These are phyloP conservation scores for Listronotus bonariensis DNA, from an alignment of 1,140 invertebrate genomes.

Conservation along the genomic window DNA sequence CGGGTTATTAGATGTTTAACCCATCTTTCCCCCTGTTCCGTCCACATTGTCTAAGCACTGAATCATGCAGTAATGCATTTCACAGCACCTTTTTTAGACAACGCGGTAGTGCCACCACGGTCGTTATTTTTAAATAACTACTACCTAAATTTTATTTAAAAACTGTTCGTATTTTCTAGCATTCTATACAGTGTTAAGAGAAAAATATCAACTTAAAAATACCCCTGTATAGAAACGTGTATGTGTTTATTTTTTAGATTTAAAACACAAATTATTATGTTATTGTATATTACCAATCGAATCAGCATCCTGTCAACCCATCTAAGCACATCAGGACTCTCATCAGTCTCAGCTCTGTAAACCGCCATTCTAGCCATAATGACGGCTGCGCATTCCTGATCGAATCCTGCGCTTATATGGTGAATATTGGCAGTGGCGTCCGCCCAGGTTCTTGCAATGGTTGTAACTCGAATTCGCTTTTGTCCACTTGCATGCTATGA, in stretches of 20 bases:
- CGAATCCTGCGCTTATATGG: constrained; percentile 90
- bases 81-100: no score
- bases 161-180: no score
- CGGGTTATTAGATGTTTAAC: no score
- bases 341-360: constrained; percentile 94
- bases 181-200: no score
- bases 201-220: no score
- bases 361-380: constrained; percentile 96
- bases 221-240: no score
- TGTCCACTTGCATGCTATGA: constrained; percentile 89
- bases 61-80: no score
- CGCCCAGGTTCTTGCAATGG: constrained; percentile 92
- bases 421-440: constrained; percentile 79
- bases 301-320: constrained; percentile 99
- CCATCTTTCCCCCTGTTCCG: no score
- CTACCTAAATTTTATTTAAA: no score
- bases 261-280: background rate
- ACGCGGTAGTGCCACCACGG: no score
- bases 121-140: no score
- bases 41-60: no score
- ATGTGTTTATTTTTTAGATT: background rate
- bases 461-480: constrained; percentile 93
- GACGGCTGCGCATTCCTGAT: constrained; percentile 96
- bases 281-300: constrained; percentile 72
- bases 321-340: constrained; percentile 93